Evolutionary conservation across 2,113 vertebrate species (phyloP).

Genomic region (Colinus virginianus): DNA sequence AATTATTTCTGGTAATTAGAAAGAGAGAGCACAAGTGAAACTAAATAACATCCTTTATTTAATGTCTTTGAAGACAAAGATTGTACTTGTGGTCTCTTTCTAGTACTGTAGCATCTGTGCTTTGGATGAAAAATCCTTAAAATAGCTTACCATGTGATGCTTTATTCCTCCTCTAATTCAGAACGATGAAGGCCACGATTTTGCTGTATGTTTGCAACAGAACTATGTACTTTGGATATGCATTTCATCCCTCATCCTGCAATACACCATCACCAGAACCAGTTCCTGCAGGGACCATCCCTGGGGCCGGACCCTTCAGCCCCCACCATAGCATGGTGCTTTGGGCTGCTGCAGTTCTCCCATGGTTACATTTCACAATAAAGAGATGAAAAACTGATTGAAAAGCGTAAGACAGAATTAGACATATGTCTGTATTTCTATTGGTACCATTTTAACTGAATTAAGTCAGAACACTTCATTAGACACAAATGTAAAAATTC

Average conservation of each 20-base stretch:
- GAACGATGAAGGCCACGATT: background rate
- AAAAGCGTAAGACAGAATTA: background rate
- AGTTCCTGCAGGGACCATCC: no score
- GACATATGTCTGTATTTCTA: background rate
- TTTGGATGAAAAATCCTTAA: background rate
- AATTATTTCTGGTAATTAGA: background rate
- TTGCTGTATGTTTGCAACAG: background rate
- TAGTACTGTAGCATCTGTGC: background rate
- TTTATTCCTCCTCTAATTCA: background rate
- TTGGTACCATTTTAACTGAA: background rate
- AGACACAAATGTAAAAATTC: background rate
- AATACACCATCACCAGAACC: background rate
- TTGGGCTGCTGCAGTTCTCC: background rate
- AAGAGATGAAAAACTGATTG: background rate
- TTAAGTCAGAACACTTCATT: background rate
- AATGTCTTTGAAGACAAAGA: background rate
- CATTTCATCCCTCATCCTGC: background rate
- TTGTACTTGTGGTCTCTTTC: background rate
- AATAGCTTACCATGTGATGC: background rate
- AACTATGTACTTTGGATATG: background rate
- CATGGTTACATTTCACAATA: background rate
- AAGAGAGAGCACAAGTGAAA: background rate
- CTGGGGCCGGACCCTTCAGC: background rate
- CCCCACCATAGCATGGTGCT: rapidly evolving
- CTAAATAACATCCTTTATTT: background rate